These are phyloP conservation scores for Coccyzus lansbergi DNA, from an alignment of 2,797 vertebrate species.

Conservation along the genomic window DNA sequence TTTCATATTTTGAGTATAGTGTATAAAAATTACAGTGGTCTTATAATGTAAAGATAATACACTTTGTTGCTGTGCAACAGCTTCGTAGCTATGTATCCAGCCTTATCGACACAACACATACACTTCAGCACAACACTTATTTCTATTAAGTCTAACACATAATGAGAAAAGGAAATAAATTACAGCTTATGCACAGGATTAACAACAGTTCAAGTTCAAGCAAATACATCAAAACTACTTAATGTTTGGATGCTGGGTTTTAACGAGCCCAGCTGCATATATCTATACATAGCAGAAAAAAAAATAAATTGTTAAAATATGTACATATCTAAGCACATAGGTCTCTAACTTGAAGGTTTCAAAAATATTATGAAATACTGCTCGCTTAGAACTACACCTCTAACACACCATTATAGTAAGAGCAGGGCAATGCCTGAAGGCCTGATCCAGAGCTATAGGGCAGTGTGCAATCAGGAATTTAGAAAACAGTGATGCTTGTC, in stretches of 20 bases:
- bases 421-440: background rate
- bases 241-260: background rate
- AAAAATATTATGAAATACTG: background rate
- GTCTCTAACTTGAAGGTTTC: background rate
- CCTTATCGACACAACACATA: background rate
- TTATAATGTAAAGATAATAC: background rate
- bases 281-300: background rate
- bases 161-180: conserved; percentile 23
- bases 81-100: background rate
- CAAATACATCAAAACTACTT: background rate
- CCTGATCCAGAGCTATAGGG: background rate
- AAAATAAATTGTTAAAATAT: background rate
- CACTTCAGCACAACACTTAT: conserved; percentile 4
- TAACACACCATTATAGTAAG: background rate
- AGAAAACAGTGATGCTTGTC: background rate
- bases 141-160: background rate
- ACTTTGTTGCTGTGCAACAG: background rate
- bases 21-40: background rate
- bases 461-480: background rate
- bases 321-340: background rate
- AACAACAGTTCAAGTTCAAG: background rate
- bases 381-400: background rate
- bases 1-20: background rate
- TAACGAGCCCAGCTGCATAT: background rate
- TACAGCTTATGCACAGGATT: background rate